These are phyloP conservation scores for Podabrus alpinus DNA, from an alignment of 2,888 invertebrate genomes.

Conservation along the genomic window DNA sequence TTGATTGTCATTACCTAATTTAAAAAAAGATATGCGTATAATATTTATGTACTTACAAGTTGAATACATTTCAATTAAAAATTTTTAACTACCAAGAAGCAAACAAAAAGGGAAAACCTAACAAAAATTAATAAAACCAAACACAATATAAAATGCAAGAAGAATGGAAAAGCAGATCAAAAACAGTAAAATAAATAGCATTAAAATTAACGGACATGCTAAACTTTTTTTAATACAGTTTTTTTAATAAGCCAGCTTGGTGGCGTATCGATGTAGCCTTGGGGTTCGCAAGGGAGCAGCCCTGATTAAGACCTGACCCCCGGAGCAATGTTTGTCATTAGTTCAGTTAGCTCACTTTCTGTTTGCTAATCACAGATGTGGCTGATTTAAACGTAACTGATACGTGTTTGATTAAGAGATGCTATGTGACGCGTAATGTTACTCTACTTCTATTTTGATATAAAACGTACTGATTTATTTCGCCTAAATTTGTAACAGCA, in stretches of 20 bases:
- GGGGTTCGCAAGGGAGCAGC: constrained; percentile 41
- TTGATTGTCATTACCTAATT: background rate
- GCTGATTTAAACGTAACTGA: constrained; percentile 45
- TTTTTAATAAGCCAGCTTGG: constrained; percentile 42
- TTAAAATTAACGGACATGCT: constrained; percentile 42
- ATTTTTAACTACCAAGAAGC: background rate
- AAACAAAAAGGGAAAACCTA: constrained; percentile 8
- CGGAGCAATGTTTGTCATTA: constrained; percentile 54
- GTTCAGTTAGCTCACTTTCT: constrained; percentile 53
- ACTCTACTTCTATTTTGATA: background rate
- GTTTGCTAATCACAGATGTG: constrained; percentile 57
- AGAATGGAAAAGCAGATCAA: constrained; percentile 39
- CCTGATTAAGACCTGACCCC: constrained; percentile 54
- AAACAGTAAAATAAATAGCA: constrained; percentile 42
- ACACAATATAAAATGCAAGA: constrained; percentile 36
- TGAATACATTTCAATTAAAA: background rate
- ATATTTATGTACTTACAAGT: background rate
- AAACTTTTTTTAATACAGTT: constrained; percentile 45
- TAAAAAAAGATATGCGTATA: background rate
- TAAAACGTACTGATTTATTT: background rate
- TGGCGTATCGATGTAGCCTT: constrained; percentile 47
- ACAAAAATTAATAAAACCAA: constrained; percentile 37
- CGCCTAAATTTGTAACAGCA: background rate
- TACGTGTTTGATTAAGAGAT: constrained; percentile 40
- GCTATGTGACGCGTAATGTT: constrained; percentile 39